Percentiles rank a stretch among this genome's conserved stretches.
These are phyloP conservation scores for Holothuria leucospilota DNA, from an alignment of 53 echinoderm and acorn worm genomes.

Conservation along the genomic window DNA sequence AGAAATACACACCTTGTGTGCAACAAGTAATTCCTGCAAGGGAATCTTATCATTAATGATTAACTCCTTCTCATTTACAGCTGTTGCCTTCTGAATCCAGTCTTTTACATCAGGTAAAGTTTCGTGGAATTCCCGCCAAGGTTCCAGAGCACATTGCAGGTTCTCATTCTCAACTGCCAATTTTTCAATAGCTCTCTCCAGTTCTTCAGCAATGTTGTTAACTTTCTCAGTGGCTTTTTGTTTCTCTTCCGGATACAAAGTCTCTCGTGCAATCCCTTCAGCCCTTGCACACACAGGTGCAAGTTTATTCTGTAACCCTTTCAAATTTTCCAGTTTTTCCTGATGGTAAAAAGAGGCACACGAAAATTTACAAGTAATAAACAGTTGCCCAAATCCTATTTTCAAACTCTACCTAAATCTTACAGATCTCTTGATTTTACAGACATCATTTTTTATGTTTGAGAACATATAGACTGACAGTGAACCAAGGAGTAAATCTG, in stretches of 20 bases:
- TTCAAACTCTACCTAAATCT: too few species aligned
- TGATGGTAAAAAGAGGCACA: not conserved
- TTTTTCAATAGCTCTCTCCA: constrained; percentile 53
- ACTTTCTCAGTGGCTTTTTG: constrained; percentile 54
- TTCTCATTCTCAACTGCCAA: constrained; percentile 57
- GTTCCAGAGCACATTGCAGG: constrained; percentile 71
- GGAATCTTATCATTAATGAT: not conserved
- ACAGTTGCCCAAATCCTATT: too few species aligned
- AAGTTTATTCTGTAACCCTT: constrained; percentile 50
- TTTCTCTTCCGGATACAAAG: constrained; percentile 66
- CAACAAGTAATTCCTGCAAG: constrained; percentile 23
- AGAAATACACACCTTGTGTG: constrained; percentile 63
- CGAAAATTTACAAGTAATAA: too few species aligned
- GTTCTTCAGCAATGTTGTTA: constrained; percentile 58
- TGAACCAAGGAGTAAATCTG: too few species aligned
- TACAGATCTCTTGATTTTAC: too few species aligned
- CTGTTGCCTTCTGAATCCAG: constrained; percentile 75
- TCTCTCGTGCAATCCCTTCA: constrained; percentile 73
- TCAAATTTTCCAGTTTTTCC: not conserved
- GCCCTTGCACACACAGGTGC: constrained; percentile 68
- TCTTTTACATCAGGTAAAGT: constrained; percentile 61
- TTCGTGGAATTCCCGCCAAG: constrained; percentile 81
- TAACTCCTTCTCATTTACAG: constrained; percentile 33
- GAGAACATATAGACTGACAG: too few species aligned
- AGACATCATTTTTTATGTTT: too few species aligned